Evolutionary conservation across 2,797 vertebrate species (phyloP).

Genomic region (Dromococcyx pavoninus): DNA sequence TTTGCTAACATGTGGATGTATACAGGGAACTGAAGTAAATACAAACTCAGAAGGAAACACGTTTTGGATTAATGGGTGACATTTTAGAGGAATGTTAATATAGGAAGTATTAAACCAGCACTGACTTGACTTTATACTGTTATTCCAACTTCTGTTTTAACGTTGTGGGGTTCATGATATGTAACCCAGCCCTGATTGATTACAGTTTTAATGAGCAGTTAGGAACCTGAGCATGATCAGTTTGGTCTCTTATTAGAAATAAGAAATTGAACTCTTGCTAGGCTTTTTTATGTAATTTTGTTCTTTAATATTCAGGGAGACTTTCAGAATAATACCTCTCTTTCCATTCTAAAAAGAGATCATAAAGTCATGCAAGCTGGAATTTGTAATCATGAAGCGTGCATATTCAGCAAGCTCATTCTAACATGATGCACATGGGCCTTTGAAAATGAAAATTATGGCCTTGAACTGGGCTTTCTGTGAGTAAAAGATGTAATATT

Average conservation of each 20-base stretch:
- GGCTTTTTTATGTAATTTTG: not conserved
- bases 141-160: not conserved
- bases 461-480: conserved; percentile 22
- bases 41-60: not conserved
- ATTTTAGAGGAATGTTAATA: not conserved
- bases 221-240: not conserved
- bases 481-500: conserved; percentile 11
- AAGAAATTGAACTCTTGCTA: not conserved
- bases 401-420: not conserved
- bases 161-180: not conserved
- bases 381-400: not conserved
- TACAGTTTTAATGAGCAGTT: not conserved
- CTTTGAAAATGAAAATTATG: conserved; percentile 36
- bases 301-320: not conserved
- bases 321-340: not conserved
- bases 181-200: not conserved
- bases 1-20: not conserved
- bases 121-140: not conserved
- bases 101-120: not conserved
- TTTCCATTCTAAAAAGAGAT: not conserved
- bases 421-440: not conserved
- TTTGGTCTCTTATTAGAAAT: not conserved
- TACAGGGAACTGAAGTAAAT: not conserved
- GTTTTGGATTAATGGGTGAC: not conserved
- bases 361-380: not conserved